Evolutionary conservation across 2,888 invertebrate species (phyloP).

Genomic region (Urechis unicinctus): DNA sequence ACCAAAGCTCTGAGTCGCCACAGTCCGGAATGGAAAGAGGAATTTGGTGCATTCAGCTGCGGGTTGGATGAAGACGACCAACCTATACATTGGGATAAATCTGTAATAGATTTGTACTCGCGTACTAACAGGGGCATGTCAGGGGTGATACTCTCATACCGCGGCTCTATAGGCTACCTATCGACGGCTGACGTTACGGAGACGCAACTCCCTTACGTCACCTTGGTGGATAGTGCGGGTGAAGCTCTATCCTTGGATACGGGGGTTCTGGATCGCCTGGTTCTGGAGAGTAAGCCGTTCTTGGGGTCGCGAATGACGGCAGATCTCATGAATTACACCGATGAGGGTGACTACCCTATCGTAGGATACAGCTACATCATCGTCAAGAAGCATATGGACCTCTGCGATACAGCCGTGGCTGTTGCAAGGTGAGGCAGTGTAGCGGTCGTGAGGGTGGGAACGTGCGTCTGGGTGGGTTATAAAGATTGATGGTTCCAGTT

Average conservation of each 20-base stretch:
- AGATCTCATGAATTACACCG: conserved; percentile 21
- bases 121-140: conserved; percentile 11
- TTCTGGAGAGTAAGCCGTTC: conserved; percentile 20
- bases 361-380: conserved; percentile 39
- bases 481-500: too few species aligned
- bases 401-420: conserved; percentile 33
- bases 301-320: conserved; percentile 14
- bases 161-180: conserved; percentile 34
- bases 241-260: conserved; percentile 19
- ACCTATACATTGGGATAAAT: conserved; percentile 12
- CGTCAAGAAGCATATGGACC: conserved; percentile 20
- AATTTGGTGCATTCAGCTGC: conserved; percentile 28
- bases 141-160: conserved; percentile 11
- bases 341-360: conserved; percentile 29
- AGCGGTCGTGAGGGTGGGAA: too few species aligned
- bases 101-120: conserved; percentile 8
- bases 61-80: conserved; percentile 10
- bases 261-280: conserved; percentile 22
- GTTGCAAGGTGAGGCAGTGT: conserved; percentile 19
- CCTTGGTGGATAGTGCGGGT: conserved; percentile 25
- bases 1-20: conserved; percentile 31
- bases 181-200: conserved; percentile 27
- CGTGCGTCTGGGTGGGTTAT: too few species aligned
- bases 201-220: conserved; percentile 21
- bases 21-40: conserved; percentile 26